A percentile compares a stretch with the other conserved stretches of the same genome.
Conservation (phyloP, 2,797 vertebrate species). For the Trematomus bernacchii region DNA sequence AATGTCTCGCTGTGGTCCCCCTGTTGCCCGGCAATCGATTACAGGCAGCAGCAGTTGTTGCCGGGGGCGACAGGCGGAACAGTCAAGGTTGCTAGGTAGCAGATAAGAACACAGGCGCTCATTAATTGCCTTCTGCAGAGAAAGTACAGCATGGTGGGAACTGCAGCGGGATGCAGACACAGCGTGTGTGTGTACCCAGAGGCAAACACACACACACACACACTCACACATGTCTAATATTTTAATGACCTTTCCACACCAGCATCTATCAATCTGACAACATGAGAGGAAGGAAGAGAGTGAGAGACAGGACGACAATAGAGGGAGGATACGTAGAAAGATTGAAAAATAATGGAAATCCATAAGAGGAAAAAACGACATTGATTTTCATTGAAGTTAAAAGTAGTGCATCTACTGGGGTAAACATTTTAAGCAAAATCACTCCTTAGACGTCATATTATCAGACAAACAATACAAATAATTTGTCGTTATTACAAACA, state of each 20-base stretch:
- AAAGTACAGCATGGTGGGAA: too few species aligned
- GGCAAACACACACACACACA: background rate
- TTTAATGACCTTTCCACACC: conserved; percentile 28
- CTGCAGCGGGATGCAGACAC: conserved; percentile 26
- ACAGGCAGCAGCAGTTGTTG: conserved; percentile 55
- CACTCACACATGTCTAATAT: conserved; percentile 1
- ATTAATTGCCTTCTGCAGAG: conserved; percentile 68
- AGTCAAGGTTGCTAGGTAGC: conserved; percentile 73
- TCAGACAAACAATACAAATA: background rate
- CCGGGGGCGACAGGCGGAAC: conserved; percentile 57
- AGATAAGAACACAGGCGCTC: conserved; percentile 67
- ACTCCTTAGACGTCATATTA: background rate
- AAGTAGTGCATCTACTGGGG: background rate
- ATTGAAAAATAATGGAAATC: conserved; percentile 4
- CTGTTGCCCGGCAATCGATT: conserved; percentile 59
- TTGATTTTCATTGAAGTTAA: background rate
- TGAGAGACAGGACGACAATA: background rate
- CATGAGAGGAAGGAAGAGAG: conserved; percentile 1
- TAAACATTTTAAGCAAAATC: background rate
- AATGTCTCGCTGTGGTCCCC: conserved; percentile 36
- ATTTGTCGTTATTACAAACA: background rate
- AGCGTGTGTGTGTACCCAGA: background rate
- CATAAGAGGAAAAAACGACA: background rate
- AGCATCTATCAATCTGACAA: conserved; percentile 10
- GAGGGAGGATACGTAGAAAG: background rate